These are phyloP conservation scores for Athalia cordata DNA, from an alignment of 2,888 invertebrate genomes.

Conservation along the genomic window DNA sequence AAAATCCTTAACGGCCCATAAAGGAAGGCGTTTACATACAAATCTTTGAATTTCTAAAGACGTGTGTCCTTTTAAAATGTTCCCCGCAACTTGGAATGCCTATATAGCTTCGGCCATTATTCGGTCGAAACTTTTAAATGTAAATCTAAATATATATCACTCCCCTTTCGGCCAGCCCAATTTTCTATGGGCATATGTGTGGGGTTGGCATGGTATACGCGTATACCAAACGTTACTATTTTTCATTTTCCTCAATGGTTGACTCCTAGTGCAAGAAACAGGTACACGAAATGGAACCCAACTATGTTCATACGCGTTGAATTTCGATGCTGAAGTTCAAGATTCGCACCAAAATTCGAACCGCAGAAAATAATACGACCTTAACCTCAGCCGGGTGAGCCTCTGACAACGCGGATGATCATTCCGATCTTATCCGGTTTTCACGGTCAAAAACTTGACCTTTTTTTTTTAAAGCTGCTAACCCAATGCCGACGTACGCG, in stretches of 20 bases:
- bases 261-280: background rate
- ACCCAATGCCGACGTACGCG: background rate
- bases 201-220: background rate
- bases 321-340: background rate
- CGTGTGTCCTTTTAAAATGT: slow-evolving; percentile 11
- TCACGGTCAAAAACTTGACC: background rate
- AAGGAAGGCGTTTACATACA: slow-evolving; percentile 45
- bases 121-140: slow-evolving; percentile 25
- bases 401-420: too few species aligned
- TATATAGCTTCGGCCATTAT: slow-evolving; percentile 8
- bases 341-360: background rate
- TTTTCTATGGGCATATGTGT: too few species aligned
- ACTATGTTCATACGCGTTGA: too few species aligned
- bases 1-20: slow-evolving; percentile 37
- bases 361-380: background rate
- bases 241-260: background rate
- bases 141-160: slow-evolving; percentile 40
- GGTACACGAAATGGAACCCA: background rate
- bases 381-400: background rate
- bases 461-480: background rate
- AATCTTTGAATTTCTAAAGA: slow-evolving; percentile 37
- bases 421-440: slow-evolving; percentile 17
- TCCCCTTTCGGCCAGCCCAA: background rate
- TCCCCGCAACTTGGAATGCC: slow-evolving; percentile 32
- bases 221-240: slow-evolving; percentile 1